These are phyloP conservation scores for Limonius californicus DNA, from an alignment of 1,140 invertebrate species.

Conservation along the genomic window DNA sequence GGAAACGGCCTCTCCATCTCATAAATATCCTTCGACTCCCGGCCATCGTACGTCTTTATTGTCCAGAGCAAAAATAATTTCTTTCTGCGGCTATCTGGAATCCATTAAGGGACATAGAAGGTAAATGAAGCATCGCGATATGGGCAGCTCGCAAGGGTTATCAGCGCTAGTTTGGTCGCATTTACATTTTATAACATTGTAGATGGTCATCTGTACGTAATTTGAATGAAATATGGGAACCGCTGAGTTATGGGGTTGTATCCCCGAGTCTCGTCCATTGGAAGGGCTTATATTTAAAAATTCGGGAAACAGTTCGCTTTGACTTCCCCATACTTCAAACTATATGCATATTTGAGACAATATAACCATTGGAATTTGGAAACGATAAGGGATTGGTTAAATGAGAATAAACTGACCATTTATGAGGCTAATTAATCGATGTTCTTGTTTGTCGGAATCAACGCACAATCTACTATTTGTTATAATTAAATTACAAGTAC, in stretches of 20 bases:
- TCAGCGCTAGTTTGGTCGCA: slow-evolving; percentile 32
- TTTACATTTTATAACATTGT: slow-evolving; percentile 44
- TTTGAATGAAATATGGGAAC: slow-evolving; percentile 40
- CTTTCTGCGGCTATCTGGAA: slow-evolving; percentile 22
- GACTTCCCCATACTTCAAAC: too few species aligned
- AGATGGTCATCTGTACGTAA: slow-evolving; percentile 41
- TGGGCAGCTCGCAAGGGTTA: slow-evolving; percentile 36
- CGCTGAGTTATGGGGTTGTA: not conserved
- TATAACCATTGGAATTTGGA: too few species aligned
- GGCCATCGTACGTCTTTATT: slow-evolving; percentile 15
- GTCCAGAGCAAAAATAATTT: slow-evolving; percentile 19
- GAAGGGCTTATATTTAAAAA: slow-evolving; percentile 6
- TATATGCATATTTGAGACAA: too few species aligned
- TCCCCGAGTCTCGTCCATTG: not conserved
- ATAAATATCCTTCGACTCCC: slow-evolving; percentile 25
- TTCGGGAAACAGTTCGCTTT: too few species aligned
- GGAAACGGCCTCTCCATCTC: slow-evolving; percentile 18
- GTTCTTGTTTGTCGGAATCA: too few species aligned
- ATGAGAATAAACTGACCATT: too few species aligned
- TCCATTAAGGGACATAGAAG: slow-evolving; percentile 36
- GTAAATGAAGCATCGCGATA: slow-evolving; percentile 42
- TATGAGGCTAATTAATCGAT: too few species aligned
- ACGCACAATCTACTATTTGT: too few species aligned
- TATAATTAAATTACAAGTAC: too few species aligned
- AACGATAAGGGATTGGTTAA: too few species aligned